These are phyloP conservation scores for Drosophila anomelani DNA, from an alignment of 2,888 invertebrate genomes.

Conservation along the genomic window DNA sequence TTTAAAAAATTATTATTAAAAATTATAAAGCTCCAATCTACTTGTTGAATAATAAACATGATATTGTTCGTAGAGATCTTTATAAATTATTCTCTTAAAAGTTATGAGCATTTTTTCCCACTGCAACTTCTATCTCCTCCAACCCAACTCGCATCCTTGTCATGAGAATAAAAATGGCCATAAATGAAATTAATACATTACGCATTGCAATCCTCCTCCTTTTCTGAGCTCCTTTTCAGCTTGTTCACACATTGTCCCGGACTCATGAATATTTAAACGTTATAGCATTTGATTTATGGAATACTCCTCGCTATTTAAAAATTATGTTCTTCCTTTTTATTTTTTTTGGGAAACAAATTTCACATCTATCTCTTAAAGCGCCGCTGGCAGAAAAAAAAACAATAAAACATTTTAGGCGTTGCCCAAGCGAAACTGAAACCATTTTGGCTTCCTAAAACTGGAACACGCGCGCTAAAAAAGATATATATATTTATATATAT, in stretches of 20 bases:
- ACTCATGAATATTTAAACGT: slow-evolving; percentile 77
- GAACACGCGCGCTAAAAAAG: slow-evolving; percentile 39
- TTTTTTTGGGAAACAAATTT: slow-evolving; percentile 21
- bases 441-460: slow-evolving; percentile 27
- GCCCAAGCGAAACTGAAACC: slow-evolving; percentile 57
- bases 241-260: slow-evolving; percentile 57
- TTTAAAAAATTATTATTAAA: background rate
- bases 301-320: slow-evolving; percentile 22
- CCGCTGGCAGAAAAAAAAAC: slow-evolving; percentile 50
- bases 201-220: slow-evolving; percentile 41
- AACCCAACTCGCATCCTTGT: slow-evolving; percentile 26
- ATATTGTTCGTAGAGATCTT: no score
- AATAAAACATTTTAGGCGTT: slow-evolving; percentile 73
- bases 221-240: slow-evolving; percentile 2
- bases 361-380: slow-evolving; percentile 43
- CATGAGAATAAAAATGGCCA: slow-evolving; percentile 77
- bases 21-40: no score
- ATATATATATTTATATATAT: background rate
- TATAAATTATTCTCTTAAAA: no score
- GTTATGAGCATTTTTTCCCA: slow-evolving; percentile 1
- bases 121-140: slow-evolving; percentile 1
- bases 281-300: slow-evolving; percentile 71
- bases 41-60: no score
- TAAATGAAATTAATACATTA: slow-evolving; percentile 82
- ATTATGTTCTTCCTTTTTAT: background rate